phyloP scores from a whole-genome alignment of 2,113 vertebrate species.

The Dasyornis broadbenti region DNA sequence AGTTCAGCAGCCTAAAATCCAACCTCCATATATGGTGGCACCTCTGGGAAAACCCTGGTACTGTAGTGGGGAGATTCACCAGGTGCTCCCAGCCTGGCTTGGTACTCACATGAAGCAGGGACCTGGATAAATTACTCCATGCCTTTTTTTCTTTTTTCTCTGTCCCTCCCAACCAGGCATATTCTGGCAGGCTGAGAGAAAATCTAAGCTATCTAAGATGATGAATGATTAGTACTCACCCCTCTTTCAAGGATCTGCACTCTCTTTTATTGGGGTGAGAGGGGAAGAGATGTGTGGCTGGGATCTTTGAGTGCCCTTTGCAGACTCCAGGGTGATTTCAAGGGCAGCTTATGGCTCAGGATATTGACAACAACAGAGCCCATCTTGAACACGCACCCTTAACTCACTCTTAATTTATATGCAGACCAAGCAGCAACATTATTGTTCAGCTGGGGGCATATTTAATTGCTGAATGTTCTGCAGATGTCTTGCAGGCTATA shows the following conservation, averaged over 20 bases:
- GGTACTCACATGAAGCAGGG: not conserved
- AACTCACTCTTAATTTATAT: slow-evolving; percentile 62
- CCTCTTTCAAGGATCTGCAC: not conserved
- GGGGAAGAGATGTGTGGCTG: not conserved
- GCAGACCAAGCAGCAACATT: slow-evolving; percentile 60
- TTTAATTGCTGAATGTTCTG: slow-evolving; percentile 71
- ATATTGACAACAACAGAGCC: slow-evolving; percentile 41
- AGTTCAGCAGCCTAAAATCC: not conserved
- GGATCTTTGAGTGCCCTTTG: not conserved
- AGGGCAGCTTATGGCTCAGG: not conserved
- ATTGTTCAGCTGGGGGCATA: slow-evolving; percentile 68
- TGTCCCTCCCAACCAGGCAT: not conserved
- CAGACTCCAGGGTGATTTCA: not conserved
- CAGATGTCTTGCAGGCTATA: slow-evolving; percentile 66
- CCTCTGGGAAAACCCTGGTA: not conserved
- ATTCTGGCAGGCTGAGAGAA: not conserved
- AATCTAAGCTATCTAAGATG: not conserved
- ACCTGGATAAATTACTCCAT: not conserved
- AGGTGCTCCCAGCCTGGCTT: not conserved
- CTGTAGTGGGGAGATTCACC: not conserved
- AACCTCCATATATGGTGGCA: not conserved
- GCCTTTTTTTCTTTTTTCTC: not conserved
- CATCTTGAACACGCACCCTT: slow-evolving; percentile 28
- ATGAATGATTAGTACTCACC: not conserved
- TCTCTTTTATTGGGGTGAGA: not conserved